Percentiles rank a stretch among this genome's conserved stretches.
These are phyloP conservation scores for Glaucopsyche alexis DNA, from an alignment of 2,888 invertebrate species.

Conservation along the genomic window DNA sequence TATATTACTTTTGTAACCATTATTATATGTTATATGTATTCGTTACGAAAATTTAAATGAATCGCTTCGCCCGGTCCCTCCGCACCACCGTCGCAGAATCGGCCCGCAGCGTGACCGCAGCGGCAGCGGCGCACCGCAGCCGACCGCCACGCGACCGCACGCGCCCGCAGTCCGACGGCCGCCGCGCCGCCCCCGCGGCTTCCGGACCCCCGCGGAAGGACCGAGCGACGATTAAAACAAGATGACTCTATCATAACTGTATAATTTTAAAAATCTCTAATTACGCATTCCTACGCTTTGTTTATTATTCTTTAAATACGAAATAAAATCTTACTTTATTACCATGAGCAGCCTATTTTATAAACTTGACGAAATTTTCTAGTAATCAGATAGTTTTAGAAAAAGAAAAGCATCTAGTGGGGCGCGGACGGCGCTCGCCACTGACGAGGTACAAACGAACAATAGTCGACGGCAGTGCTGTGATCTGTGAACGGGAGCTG, in stretches of 20 bases:
- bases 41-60: constrained; percentile 74
- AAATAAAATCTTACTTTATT: constrained; percentile 79
- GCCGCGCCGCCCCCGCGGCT: constrained; percentile 34
- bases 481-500: constrained; percentile 29
- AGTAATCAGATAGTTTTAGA: constrained; percentile 72
- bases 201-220: constrained; percentile 43
- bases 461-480: constrained; percentile 50
- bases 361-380: constrained; percentile 76
- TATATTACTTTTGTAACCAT: constrained; percentile 80
- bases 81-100: constrained; percentile 29
- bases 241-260: constrained; percentile 77
- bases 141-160: constrained; percentile 43
- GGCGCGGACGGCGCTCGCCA: constrained; percentile 36
- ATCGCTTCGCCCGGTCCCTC: constrained; percentile 53
- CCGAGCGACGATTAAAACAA: constrained; percentile 65
- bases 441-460: constrained; percentile 34
- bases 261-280: constrained; percentile 80
- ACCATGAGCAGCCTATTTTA: constrained; percentile 79
- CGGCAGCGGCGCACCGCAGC: constrained; percentile 44
- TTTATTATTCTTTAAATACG: constrained; percentile 80
- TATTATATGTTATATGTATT: constrained; percentile 80
- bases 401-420: constrained; percentile 73
- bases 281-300: constrained; percentile 79
- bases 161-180: constrained; percentile 29
- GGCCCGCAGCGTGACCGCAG: constrained; percentile 40